These are phyloP conservation scores for Scaptomyza parva DNA, from an alignment of 2,888 invertebrate species.

Conservation along the genomic window DNA sequence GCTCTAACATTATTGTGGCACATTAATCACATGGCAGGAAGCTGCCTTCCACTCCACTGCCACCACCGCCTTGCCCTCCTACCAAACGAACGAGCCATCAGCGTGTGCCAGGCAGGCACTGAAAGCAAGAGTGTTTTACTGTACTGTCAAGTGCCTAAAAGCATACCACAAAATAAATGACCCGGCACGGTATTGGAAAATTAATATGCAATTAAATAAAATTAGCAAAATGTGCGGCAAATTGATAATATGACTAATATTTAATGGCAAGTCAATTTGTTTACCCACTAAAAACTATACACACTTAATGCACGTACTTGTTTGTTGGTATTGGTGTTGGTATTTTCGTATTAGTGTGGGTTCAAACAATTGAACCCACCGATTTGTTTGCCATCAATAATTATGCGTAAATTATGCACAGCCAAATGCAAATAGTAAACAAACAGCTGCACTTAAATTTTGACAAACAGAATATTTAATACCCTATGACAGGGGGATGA, in stretches of 20 bases:
- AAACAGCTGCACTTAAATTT: background rate
- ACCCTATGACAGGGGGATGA: constrained; percentile 1
- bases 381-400: constrained; percentile 67
- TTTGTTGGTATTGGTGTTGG: constrained; percentile 4
- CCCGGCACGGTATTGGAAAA: constrained; percentile 47
- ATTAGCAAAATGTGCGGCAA: constrained; percentile 65
- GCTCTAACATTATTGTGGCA: constrained; percentile 71
- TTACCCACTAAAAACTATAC: constrained; percentile 39
- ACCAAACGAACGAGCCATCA: constrained; percentile 16
- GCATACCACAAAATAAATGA: constrained; percentile 55
- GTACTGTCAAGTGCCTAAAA: constrained; percentile 68
- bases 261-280: constrained; percentile 70
- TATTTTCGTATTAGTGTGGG: constrained; percentile 14
- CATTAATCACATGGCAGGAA: constrained; percentile 73
- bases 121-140: constrained; percentile 76
- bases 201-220: constrained; percentile 75
- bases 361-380: constrained; percentile 23
- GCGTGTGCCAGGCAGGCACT: constrained; percentile 40
- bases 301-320: background rate
- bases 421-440: constrained; percentile 51
- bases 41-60: constrained; percentile 36
- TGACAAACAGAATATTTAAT: constrained; percentile 3
- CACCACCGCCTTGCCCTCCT: no score
- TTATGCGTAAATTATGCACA: constrained; percentile 71
- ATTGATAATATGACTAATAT: constrained; percentile 71